Base-by-base conservation (phyloP, 2,888 invertebrate genomes). In the Oscheius sp. region DNA sequence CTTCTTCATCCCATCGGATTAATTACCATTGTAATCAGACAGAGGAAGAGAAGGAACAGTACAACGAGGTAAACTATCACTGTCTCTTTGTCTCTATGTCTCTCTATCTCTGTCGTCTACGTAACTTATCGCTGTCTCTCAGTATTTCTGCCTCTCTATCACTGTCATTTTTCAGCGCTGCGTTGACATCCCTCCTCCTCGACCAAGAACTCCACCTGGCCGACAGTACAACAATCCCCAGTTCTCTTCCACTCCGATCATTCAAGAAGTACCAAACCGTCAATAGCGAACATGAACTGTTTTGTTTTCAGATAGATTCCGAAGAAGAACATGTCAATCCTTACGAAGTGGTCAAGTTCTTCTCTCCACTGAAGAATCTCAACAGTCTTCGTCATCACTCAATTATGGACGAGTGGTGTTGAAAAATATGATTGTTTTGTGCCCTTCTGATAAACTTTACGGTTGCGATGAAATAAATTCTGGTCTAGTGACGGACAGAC, bases 401-500 rank as follows among this genome's bases (percentile, higher is more conserved):
- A 0, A 73, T 73, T 2, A 57, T 73, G 47, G 73, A 73, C 37
- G 73, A 73, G 29, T 73, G 73, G 11, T 73, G 73, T 42, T 73
- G 35, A 73, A 32, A 7, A n/a, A 13, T 5, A 42, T 42, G 42
- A 5, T 3, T 5, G 3, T 42, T 53, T 11, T 11, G n/a, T 3
- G 13, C 53, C 2, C 21, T 53, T 53, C 21, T 53, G 53, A 53
- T 53, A 1, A n/a, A n/a, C 11, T 21, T 21, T 21, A 21, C 53
- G 42, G 0, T 42, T 42, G 4, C 7, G 4, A 3, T 42, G 42
- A 42, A 42, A 42, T 42, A 42, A 42, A 42, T 42, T 42, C 7
- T 42, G 42, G 42, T 42, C 42, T 7, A 21, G 21, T 21, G 21
- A 21, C 21, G 21, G 21, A 21, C 21, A 21, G 21, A 21, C 21